Evolutionary conservation across 2,888 invertebrate genomes (phyloP).

Genomic region (Meteorus colon): DNA sequence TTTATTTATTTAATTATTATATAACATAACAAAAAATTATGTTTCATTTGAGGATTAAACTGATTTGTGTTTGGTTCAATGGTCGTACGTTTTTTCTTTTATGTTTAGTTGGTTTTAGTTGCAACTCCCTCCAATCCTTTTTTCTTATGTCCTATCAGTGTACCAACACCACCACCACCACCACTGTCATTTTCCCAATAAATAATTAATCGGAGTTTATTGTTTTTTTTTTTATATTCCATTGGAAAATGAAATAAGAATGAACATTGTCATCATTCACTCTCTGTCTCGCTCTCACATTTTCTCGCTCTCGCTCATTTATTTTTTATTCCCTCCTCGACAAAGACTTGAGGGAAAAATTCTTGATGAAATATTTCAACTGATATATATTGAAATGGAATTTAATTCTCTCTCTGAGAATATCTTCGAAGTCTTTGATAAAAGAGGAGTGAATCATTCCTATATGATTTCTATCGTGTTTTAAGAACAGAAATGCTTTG

Average conservation of each 20-base stretch:
- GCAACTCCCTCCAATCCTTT: constrained; percentile 37
- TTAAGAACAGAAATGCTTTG: constrained; percentile 14
- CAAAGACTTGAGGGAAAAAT: background rate
- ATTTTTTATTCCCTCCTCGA: background rate
- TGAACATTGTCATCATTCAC: background rate
- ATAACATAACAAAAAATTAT: constrained; percentile 71
- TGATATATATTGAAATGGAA: background rate
- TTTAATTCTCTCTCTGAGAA: background rate
- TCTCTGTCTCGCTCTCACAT: constrained; percentile 6
- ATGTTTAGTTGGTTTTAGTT: constrained; percentile 68
- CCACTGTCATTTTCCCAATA: background rate
- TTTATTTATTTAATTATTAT: constrained; percentile 72
- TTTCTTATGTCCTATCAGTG: background rate
- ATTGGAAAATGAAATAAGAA: background rate
- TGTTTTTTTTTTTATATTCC: background rate
- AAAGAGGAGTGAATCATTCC: background rate
- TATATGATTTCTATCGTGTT: background rate
- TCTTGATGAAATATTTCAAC: background rate
- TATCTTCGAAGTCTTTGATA: background rate
- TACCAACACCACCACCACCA: background rate
- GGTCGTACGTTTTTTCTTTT: constrained; percentile 65
- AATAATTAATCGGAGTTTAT: background rate
- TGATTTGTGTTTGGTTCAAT: constrained; percentile 73
- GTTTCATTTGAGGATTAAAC: constrained; percentile 74
- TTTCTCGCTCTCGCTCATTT: background rate